Evolutionary conservation across 2,113 vertebrate genomes (phyloP).

Genomic region (Gadus chalcogrammus): DNA sequence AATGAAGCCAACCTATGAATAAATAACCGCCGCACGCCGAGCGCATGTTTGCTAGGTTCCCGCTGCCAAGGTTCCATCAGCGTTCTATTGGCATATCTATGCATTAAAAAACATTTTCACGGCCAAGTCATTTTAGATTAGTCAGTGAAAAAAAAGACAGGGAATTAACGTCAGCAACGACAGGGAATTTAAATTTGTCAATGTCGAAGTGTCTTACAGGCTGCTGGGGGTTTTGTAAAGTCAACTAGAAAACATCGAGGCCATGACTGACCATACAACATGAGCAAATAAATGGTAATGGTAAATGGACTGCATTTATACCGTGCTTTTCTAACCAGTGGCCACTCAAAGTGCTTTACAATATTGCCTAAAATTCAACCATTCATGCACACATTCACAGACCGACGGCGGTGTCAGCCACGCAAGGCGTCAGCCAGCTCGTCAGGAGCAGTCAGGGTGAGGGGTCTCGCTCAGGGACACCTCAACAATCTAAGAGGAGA

Average conservation of each 20-base stretch:
- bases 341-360: too few species aligned
- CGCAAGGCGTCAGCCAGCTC: too few species aligned
- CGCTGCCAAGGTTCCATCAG: slow-evolving; percentile 24
- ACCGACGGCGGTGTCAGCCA: too few species aligned
- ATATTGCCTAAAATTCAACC: too few species aligned
- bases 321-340: too few species aligned
- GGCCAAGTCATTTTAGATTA: slow-evolving; percentile 52
- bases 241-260: slow-evolving; percentile 6
- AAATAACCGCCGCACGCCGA: slow-evolving; percentile 42
- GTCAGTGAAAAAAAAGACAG: slow-evolving; percentile 22
- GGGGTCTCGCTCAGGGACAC: too few species aligned
- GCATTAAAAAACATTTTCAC: slow-evolving; percentile 37
- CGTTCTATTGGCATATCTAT: slow-evolving; percentile 33
- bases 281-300: too few species aligned
- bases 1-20: slow-evolving; percentile 52
- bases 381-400: too few species aligned
- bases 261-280: neutral
- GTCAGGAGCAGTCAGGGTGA: too few species aligned
- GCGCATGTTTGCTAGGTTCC: slow-evolving; percentile 38
- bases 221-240: neutral
- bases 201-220: neutral
- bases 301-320: too few species aligned
- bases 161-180: slow-evolving; percentile 31
- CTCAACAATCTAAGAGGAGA: too few species aligned
- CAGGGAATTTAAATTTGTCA: slow-evolving; percentile 26